Percentiles rank a stretch among this genome's conserved stretches.
Evolutionary conservation across 1,140 invertebrate genomes (phyloP).

Genomic region (Octopus bimaculoides): DNA sequence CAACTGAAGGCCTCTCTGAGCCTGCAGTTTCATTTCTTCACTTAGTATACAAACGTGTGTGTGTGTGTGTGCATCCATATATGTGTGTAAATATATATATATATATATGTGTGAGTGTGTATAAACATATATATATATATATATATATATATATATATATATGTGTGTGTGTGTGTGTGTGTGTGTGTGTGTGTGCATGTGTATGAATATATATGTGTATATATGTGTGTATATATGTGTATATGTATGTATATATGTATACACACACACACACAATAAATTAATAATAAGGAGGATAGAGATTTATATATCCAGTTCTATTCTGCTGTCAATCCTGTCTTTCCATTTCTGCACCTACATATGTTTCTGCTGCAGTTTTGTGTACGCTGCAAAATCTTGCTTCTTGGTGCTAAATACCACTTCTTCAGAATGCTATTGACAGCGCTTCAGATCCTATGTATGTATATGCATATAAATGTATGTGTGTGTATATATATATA

Average conservation of each 20-base stretch:
- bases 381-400: no score
- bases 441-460: no score
- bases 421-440: no score
- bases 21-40: background rate
- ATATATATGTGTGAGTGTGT: background rate
- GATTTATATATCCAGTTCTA: no score
- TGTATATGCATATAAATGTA: background rate
- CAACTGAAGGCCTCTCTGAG: no score
- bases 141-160: background rate
- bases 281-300: no score
- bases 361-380: no score
- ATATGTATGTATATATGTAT: slow-evolving; percentile 1
- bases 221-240: background rate
- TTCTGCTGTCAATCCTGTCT: no score
- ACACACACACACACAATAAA: background rate
- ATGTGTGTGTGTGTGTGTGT: background rate
- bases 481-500: background rate
- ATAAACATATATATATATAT: background rate
- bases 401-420: no score
- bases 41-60: background rate
- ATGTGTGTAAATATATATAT: background rate
- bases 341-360: no score
- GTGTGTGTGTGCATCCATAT: background rate
- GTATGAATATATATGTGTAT: background rate
- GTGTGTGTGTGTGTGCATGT: background rate